phyloP scores from a whole-genome alignment of 1,140 invertebrate genomes.

The Homarus americanus region DNA sequence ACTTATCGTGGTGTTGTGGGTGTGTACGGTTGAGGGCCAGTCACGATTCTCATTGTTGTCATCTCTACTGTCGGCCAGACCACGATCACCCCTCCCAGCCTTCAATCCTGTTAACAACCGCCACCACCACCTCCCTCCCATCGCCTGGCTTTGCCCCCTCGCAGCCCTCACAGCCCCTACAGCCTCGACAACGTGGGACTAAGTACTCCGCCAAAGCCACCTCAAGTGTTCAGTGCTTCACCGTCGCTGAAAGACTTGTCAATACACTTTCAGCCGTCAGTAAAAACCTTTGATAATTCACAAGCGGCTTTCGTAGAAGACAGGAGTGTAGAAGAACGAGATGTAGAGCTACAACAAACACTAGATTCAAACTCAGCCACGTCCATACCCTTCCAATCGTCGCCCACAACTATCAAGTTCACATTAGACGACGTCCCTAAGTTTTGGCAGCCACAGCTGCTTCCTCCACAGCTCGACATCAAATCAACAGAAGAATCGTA shows the following conservation, averaged over 20 bases:
- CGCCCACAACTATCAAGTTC: slow-evolving; percentile 54
- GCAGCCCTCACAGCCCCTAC: not conserved
- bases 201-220: not conserved
- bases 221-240: not conserved
- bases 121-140: not conserved
- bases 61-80: not conserved
- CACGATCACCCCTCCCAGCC: not conserved
- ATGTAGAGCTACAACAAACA: not conserved
- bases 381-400: not conserved
- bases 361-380: not conserved
- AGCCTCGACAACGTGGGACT: not conserved
- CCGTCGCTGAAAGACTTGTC: not conserved
- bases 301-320: not conserved
- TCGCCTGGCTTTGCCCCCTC: not conserved
- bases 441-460: slow-evolving; percentile 29
- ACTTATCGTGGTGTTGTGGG: not conserved
- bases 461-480: not conserved
- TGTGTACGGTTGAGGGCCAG: not conserved
- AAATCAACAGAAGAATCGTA: not conserved
- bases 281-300: not conserved
- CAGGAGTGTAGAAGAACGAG: not conserved
- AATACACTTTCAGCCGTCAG: not conserved
- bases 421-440: slow-evolving; percentile 49
- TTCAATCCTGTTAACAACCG: not conserved
- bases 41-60: not conserved